These are phyloP conservation scores for Mycteria americana DNA, from an alignment of 2,797 vertebrate species.

Conservation along the genomic window DNA sequence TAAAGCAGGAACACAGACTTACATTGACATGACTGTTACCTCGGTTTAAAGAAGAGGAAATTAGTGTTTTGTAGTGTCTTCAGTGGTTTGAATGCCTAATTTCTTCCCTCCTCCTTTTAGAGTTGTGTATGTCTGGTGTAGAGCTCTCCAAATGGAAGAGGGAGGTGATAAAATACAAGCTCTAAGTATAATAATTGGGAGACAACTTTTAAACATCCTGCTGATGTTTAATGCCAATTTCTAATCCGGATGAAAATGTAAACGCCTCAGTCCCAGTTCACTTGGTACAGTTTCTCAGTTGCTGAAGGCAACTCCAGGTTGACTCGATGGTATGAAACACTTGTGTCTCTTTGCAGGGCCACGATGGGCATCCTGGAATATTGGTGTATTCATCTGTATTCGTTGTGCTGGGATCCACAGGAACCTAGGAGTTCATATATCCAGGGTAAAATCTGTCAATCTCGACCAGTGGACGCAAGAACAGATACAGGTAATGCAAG, in stretches of 20 bases:
- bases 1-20: neutral
- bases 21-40: neutral
- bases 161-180: neutral
- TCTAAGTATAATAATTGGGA: too few species aligned
- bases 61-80: neutral
- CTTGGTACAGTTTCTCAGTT: constrained; percentile 7
- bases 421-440: constrained; percentile 97
- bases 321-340: neutral
- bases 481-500: constrained; percentile 87
- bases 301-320: neutral
- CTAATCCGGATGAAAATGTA: neutral
- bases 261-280: neutral
- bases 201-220: neutral
- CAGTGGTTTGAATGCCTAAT: neutral
- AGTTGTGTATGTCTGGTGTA: neutral
- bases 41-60: neutral
- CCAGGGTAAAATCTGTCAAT: constrained; percentile 97
- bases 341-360: constrained; percentile 80
- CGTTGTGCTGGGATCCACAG: constrained; percentile 97
- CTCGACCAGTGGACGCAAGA: constrained; percentile 98
- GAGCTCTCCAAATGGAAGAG: neutral
- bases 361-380: constrained; percentile 98
- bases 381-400: constrained; percentile 97
- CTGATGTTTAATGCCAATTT: neutral
- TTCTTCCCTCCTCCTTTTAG: neutral